These are phyloP conservation scores for Rutpela maculata DNA, from an alignment of 2,888 invertebrate genomes.

Conservation along the genomic window DNA sequence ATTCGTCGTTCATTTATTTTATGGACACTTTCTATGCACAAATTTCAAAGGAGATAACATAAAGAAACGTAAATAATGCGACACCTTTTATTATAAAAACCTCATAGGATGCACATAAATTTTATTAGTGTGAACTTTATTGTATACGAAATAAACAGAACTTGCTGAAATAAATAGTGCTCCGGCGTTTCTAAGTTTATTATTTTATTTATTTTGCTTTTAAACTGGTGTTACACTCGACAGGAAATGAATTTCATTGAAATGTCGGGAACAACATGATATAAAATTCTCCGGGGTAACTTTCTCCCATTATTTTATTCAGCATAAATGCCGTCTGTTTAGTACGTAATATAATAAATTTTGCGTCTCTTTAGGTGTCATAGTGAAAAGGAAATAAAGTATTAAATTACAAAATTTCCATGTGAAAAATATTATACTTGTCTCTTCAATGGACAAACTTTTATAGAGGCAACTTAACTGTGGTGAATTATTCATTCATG, in stretches of 20 bases:
- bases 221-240: slow-evolving; percentile 7
- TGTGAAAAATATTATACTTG: not conserved
- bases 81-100: not conserved
- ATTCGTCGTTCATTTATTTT: not conserved
- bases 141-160: not conserved
- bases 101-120: not conserved
- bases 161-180: not conserved
- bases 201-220: not conserved
- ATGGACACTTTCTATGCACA: not conserved
- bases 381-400: not conserved
- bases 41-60: not conserved
- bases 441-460: not conserved
- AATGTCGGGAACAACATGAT: not conserved
- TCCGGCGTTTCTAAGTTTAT: not conserved
- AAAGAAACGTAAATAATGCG: not conserved
- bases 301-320: not conserved
- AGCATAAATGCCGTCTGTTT: not conserved
- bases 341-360: not conserved
- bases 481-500: not conserved
- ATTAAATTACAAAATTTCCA: not conserved
- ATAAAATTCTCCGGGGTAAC: not conserved
- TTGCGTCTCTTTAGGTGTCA: too few relatives aligned
- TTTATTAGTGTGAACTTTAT: slow-evolving; percentile 3
- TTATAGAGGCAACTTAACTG: not conserved
- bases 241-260: slow-evolving; percentile 3